Evolutionary conservation across 2,888 invertebrate genomes (phyloP).

Genomic region (Hyppa rectilinea): DNA sequence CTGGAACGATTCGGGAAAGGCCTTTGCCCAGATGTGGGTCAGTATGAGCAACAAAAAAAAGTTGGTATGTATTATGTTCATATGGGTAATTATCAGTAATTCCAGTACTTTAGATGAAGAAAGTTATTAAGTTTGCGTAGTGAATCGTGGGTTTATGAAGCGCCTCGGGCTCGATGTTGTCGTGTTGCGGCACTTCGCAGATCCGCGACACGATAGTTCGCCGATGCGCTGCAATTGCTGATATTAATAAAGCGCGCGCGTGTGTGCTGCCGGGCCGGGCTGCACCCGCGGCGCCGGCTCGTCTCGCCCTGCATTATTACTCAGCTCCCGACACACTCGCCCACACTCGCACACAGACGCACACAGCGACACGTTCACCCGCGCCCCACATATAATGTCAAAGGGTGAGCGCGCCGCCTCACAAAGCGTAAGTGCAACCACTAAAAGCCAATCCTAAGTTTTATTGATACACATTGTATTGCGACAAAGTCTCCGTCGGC

Average conservation of each 20-base stretch:
- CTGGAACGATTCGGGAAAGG: too few relatives aligned
- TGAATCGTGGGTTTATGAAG: constrained; percentile 61
- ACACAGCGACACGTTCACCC: constrained; percentile 69
- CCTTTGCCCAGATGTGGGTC: too few relatives aligned
- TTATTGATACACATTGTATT: constrained; percentile 91
- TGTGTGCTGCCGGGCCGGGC: constrained; percentile 57
- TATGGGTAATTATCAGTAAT: not conserved
- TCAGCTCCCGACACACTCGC: constrained; percentile 69
- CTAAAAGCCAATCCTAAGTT: constrained; percentile 91
- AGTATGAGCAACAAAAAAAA: too few relatives aligned
- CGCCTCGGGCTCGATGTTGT: constrained; percentile 65
- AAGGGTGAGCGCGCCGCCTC: constrained; percentile 90
- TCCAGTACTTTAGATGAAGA: constrained; percentile 8
- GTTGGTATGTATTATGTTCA: not conserved
- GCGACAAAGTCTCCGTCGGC: constrained; percentile 90
- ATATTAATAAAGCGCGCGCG: constrained; percentile 79
- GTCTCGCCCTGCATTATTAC: constrained; percentile 83
- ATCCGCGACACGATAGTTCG: constrained; percentile 62
- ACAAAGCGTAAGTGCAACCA: constrained; percentile 91
- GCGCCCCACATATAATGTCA: constrained; percentile 88
- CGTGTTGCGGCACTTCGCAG: constrained; percentile 43
- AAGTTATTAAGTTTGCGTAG: constrained; percentile 45
- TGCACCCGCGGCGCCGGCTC: constrained; percentile 79
- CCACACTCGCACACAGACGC: constrained; percentile 56
- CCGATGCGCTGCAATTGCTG: constrained; percentile 74